A percentile compares a stretch with the other conserved stretches of the same genome.
These are phyloP conservation scores for Danaus plexippus DNA, from an alignment of 1,140 invertebrate species.

Conservation along the genomic window DNA sequence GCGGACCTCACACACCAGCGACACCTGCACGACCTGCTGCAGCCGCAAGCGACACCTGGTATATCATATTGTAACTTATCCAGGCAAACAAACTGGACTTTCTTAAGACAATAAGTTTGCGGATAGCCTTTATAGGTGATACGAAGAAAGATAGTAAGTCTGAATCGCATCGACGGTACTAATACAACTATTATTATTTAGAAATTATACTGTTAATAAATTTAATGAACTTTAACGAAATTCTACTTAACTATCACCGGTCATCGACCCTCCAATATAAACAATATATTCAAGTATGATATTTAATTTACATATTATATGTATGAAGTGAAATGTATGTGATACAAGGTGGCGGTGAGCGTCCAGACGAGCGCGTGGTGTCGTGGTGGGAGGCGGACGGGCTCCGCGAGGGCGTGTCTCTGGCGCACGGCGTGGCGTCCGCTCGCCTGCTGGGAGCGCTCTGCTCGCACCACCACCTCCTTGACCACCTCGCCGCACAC, in stretches of 20 bases:
- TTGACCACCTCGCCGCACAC: constrained; percentile 93
- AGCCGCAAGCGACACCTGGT: constrained; percentile 27
- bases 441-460: constrained; percentile 89
- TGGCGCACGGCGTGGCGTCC: constrained; percentile 90
- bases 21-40: constrained; percentile 45
- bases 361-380: constrained; percentile 3
- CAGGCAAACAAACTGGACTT: too few relatives aligned
- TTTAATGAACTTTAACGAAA: too few relatives aligned
- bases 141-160: too few relatives aligned
- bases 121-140: too few relatives aligned
- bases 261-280: too few relatives aligned
- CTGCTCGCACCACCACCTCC: constrained; percentile 88
- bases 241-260: too few relatives aligned
- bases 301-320: too few relatives aligned
- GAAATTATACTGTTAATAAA: too few relatives aligned
- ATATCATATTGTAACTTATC: background rate
- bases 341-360: background rate
- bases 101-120: too few relatives aligned
- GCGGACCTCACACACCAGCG: constrained; percentile 80
- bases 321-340: background rate
- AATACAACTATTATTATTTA: too few relatives aligned
- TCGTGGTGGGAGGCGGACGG: constrained; percentile 76
- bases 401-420: constrained; percentile 85
- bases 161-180: too few relatives aligned
- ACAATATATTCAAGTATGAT: too few relatives aligned